Conservation (phyloP, 2,888 invertebrate species). For the Subacronicta megacephala region DNA sequence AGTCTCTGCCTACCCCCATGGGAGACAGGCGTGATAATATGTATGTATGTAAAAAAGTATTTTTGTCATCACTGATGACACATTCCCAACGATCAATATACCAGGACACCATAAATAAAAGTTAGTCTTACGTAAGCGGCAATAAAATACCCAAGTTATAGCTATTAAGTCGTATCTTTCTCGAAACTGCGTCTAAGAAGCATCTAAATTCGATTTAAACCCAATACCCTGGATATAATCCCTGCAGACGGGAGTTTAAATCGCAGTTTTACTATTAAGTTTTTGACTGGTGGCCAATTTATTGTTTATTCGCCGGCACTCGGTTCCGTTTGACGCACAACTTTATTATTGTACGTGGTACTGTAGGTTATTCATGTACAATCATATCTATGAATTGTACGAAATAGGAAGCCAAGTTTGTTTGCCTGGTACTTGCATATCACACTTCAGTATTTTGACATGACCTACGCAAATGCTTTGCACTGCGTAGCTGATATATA, state of each 20-base stretch:
- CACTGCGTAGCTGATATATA: no score
- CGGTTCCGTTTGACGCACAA: slow-evolving; percentile 47
- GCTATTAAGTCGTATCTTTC: slow-evolving; percentile 60
- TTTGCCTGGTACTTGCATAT: slow-evolving; percentile 12
- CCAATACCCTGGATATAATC: slow-evolving; percentile 66
- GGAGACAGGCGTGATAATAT: no score
- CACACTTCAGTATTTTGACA: no score
- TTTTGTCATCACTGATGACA: slow-evolving; percentile 6
- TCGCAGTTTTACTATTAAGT: slow-evolving; percentile 64
- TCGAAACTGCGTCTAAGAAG: slow-evolving; percentile 61
- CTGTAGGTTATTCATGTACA: slow-evolving; percentile 28
- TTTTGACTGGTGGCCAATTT: slow-evolving; percentile 68
- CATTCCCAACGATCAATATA: slow-evolving; percentile 32
- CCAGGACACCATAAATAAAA: slow-evolving; percentile 57
- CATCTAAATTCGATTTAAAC: slow-evolving; percentile 68
- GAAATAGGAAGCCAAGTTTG: neutral
- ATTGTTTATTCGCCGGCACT: slow-evolving; percentile 52
- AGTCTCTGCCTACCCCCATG: no score
- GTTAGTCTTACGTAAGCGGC: slow-evolving; percentile 50
- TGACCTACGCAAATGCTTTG: no score
- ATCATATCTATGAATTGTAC: slow-evolving; percentile 19
- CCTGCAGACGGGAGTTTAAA: slow-evolving; percentile 64
- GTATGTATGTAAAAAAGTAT: no score
- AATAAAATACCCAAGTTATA: slow-evolving; percentile 62
- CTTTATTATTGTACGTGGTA: slow-evolving; percentile 49